Base-by-base conservation (phyloP, 1,140 invertebrate genomes). In the Pseudomyrmex sp. region DNA sequence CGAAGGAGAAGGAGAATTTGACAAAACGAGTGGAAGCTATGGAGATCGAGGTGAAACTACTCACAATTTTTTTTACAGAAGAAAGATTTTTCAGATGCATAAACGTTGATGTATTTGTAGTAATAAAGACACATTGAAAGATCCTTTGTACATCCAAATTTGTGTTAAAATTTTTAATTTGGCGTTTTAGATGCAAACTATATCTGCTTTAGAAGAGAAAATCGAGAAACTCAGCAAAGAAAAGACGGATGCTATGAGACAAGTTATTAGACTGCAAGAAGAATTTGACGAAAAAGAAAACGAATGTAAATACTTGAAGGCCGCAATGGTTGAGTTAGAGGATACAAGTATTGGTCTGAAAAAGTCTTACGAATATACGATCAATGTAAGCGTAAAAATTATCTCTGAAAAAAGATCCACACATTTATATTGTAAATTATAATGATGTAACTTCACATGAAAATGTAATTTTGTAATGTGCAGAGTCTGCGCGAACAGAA, bases 201-300 rank as follows among this genome's bases (percentile, higher is more conserved):
- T 80, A 72, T n/a, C 54, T 10, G 10, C n/a, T 48, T 61, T 80
- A 48, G 50, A 80, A 72, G 46, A 35, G 26, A 35, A 72, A 61
- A 5, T 80, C 4, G 66, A 80, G 4, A 80, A 72, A 1, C 50
- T 80, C 12, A 72, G 7, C 8, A 80, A 80, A 20, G 76, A 80
- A 2, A 80, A 80, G 18, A 59, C 3, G 3, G 20, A 59, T 0
- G 70, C 7, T 12, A 13, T 72, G 5, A 59, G 10, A 35, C 15
- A 48, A 58, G 18, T 80, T 13, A 1, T 5, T 4, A 72, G 20
- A 72, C 46, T 72, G 20, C 54, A 80, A 12, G 54, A 80, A 2
- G 12, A 72, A 46, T 20, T 61, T 48, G 12, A 70, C 2, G 76
- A 80, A 18, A 80, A 58, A 4, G 76, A 80, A 59, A 5, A 72